Evolutionary conservation across 2,888 invertebrate genomes (phyloP), one percentile per base, ranked within the genome.

Genomic region (Mesoligia furuncula): DNA sequence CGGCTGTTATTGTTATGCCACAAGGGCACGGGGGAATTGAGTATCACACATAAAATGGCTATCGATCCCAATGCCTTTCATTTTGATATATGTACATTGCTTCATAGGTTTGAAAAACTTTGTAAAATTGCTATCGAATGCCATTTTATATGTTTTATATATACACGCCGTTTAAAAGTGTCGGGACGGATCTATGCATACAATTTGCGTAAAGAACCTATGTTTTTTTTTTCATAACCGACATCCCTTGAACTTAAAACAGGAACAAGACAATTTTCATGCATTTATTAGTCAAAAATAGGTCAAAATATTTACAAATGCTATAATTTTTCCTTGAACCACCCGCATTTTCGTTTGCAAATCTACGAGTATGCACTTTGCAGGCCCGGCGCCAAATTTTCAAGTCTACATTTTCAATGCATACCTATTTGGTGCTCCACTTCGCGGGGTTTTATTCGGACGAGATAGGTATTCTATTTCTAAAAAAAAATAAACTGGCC

Each of bases 341-440:
- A 36, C 36, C 36, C 36, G 36, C 36, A 36, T n/a, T 54, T 48
- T 17, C 8, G 15, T 59, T 54, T 62, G 15, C n/a, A 51, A 66
- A 48, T 45, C 48, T 36, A 36, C 5, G 36, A 5, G 36, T 48
- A 70, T 73, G 31, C 42, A 61, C 51, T 2, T 68, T 72, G 31
- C 45, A 59, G 36, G 73, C 59, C 13, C 17, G 15, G 8, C 36
- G 64, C 57, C 59, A 71, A 73, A 67, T 71, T 62, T 80, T 51
- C 20, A 31, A 57, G 11, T 71, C 48, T 57, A 42, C 1, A 17
- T 57, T 75, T 72, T 59, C 5, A 54, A 17, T 15, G 45, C 69
- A 39, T 31, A 36, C 27, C 45, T 61, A 66, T 57, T 48, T 31
- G 5, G 27, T 51, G 72, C 36, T 54, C 61, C 51, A 69, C 17